These are phyloP conservation scores for Muscicapa adusta DNA, from an alignment of 2,113 vertebrate genomes.

Conservation along the genomic window DNA sequence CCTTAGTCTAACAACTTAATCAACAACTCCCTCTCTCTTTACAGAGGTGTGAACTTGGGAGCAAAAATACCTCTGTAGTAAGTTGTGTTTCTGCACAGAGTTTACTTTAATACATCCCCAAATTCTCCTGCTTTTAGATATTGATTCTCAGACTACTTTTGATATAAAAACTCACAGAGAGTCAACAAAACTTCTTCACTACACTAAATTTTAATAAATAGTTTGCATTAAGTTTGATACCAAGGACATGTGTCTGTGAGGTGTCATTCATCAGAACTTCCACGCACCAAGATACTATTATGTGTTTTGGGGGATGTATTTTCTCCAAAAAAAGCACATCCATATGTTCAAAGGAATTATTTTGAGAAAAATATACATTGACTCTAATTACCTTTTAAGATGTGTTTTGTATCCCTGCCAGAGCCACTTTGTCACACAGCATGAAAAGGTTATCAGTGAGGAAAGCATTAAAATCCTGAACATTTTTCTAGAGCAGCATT, in stretches of 20 bases:
- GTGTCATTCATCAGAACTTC: not conserved
- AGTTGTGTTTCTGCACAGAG: not conserved
- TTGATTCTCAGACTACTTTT: not conserved
- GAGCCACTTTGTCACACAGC: not conserved
- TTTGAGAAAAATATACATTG: not conserved
- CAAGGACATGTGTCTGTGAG: rapidly evolving
- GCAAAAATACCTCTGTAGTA: not conserved
- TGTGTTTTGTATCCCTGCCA: not conserved
- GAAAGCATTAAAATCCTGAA: not conserved
- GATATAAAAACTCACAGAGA: not conserved
- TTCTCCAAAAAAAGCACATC: not conserved
- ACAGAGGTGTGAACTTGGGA: not conserved
- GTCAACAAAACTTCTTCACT: not conserved
- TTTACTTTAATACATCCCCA: not conserved
- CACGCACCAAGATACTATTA: rapidly evolving
- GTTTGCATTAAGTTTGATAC: not conserved
- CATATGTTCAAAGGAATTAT: not conserved
- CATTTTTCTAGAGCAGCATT: not conserved
- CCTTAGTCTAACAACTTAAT: not conserved
- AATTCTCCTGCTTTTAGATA: not conserved
- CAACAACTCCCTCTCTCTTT: not conserved
- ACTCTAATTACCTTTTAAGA: not conserved
- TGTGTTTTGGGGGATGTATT: not conserved
- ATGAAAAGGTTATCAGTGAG: not conserved
- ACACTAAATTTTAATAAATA: not conserved